Conservation (phyloP, 2,113 vertebrate species). For the Ceratotherium simum region DNA sequence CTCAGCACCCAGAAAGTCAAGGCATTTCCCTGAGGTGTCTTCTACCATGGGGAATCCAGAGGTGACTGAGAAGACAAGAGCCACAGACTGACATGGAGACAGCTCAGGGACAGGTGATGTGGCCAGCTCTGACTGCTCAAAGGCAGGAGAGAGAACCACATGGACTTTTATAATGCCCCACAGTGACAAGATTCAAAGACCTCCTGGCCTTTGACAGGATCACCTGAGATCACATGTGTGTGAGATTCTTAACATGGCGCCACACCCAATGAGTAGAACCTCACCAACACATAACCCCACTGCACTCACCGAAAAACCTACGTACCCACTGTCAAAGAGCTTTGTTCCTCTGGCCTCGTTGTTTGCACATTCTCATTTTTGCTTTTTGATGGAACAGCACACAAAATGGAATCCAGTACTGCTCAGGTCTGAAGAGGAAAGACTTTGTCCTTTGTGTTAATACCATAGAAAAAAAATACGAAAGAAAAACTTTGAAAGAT, state of each 20-base stretch:
- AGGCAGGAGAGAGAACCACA: fast-evolving
- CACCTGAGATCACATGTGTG: fast-evolving
- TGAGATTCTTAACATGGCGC: fast-evolving
- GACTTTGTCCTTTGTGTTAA: background rate
- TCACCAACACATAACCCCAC: background rate
- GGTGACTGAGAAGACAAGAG: background rate
- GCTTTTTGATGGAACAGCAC: background rate
- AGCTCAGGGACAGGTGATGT: background rate
- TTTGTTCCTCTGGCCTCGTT: background rate
- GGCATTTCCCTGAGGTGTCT: background rate
- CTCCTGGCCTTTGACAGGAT: background rate
- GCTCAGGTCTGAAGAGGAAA: background rate
- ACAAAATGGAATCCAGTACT: no score
- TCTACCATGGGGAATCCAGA: background rate
- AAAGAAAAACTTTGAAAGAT: background rate
- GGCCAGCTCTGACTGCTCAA: background rate
- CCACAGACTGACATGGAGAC: background rate
- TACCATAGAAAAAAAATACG: background rate
- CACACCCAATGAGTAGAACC: background rate
- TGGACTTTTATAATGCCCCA: background rate
- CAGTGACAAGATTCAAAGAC: background rate
- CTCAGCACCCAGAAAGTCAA: background rate
- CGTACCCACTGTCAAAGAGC: fast-evolving
- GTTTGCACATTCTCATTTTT: background rate
- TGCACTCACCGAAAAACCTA: no score